Conservation (phyloP, 2,888 invertebrate genomes). For the Netelia inedita region DNA sequence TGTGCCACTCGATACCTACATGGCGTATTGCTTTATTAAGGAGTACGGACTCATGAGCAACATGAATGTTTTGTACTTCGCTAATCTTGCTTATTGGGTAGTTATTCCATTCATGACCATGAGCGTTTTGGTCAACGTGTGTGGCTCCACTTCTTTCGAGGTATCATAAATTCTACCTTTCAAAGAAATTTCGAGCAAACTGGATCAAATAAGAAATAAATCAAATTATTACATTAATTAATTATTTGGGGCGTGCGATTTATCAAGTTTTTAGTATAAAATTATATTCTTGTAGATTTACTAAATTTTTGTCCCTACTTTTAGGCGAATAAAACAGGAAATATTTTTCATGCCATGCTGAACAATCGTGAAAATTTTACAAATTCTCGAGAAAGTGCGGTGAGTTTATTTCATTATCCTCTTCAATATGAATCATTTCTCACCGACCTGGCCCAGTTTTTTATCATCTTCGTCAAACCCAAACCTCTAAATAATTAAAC, state of each 20-base stretch:
- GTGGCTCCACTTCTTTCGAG: slow-evolving; percentile 25
- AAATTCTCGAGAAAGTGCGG: background rate
- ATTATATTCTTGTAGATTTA: background rate
- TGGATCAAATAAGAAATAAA: no score
- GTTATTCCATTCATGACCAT: background rate
- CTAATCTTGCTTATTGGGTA: background rate
- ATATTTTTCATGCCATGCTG: slow-evolving; percentile 28
- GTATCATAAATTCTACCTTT: background rate
- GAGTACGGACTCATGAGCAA: background rate
- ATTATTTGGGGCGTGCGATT: no score
- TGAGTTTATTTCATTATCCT: background rate
- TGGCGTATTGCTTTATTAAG: slow-evolving; percentile 3
- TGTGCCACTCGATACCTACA: background rate
- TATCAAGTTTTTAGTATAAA: no score
- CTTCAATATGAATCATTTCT: background rate
- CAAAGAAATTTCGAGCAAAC: no score
- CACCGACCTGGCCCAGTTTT: background rate
- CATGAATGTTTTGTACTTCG: background rate
- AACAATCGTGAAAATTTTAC: background rate
- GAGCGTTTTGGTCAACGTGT: background rate
- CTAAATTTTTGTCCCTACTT: background rate
- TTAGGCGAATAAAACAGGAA: slow-evolving; percentile 55
- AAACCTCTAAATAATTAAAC: background rate
- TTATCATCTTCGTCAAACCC: no score
- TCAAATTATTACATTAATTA: no score